Evolutionary conservation across 2,113 vertebrate species (phyloP), one percentile per base, ranked within the genome.

Genomic region (Apaloderma vittatum): DNA sequence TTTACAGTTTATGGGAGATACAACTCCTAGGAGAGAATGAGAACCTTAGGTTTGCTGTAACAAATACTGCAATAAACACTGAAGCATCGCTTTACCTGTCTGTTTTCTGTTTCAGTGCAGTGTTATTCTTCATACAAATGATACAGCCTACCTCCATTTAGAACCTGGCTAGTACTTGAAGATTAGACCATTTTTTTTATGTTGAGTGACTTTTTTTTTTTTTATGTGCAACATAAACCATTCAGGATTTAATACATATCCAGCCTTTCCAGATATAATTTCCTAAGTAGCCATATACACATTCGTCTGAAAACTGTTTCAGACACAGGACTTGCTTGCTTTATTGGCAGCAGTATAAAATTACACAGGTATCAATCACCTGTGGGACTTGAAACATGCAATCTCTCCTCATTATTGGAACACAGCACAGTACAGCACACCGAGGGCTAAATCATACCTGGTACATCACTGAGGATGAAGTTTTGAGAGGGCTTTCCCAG

Each of bases 221-320:
- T 34, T 15, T 58, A 54, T 72, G 8, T 54, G 40, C n/a, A 46
- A 26, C 22, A 82, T 58, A 91, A 96, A 93, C 27, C 13, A 67
- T 95, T 88, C 54, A 90, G 24, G 82, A 87, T 67, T 75, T 91
- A 95, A 91, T 94, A 83, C 71, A 37, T 32, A 86, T 70, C 58
- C 95, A 97, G 55, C 61, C 80, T 93, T 95, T 94, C 93, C 79
- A 72, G 62, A 58, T 84, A 55, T 82, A 54, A 27, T 93, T 93
- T 94, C 89, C 81, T 87, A 88, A 86, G 70, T 81, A 92, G 73
- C 37, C 72, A 92, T 77, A 75, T 48, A 74, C 5, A 49, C 49
- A 82, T 96, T 94, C 67, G 66, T 96, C 88, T 78, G 79, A 96
- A 98, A 97, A 93, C 34, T 52, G 54, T 92, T 97, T 97, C 91